Base-by-base conservation (phyloP, 2,888 invertebrate genomes). In the Hoplodrina blanda region DNA sequence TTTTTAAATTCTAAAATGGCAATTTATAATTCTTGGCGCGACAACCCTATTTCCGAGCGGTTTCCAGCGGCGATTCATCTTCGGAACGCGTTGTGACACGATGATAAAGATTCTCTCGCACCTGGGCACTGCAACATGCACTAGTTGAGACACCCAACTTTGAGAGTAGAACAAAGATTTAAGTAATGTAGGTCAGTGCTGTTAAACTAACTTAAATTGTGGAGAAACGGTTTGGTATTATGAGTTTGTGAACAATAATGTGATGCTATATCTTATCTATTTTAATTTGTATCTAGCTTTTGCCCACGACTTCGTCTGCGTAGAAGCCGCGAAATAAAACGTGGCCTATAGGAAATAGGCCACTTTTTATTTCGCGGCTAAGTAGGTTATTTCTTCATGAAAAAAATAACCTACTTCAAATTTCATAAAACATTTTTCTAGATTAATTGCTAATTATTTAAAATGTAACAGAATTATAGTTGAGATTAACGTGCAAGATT, bases 51-150 rank as follows among this genome's bases (percentile, higher is more conserved):
- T 67, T 13, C 55, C 20, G 33, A 60, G 61, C 8, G 46, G 62
- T 77, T 66, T 57, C 60, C 49, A 63, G 53, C 25, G 41, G 52
- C 64, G 61, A 78, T 83, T 83, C 78, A 79, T 85, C 80, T 78
- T 83, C 70, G 76, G 61, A 73, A 78, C 54, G 59, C 66, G 69
- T 68, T 70, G 50, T 72, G 69, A 61, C 63, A 80, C 33, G 61
- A 62, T 66, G 69, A 83, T 83, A 83, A 68, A 69, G 73, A 80
- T 60, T 73, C 55, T 63, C 76, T 74, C 74, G 85, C 88, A 88
- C 88, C 84, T 83, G 83, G 76, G 44, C 44, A 67, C 37, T 56
- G 64, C 54, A 67, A 64, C 57, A 19, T 69, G 62, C 20, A 80
- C 59, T 25, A 49, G 59, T 44, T 30, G 49, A 55, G 57, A 76